Conservation (phyloP, 1,140 invertebrate species). For the Caenorhabditis latens region DNA sequence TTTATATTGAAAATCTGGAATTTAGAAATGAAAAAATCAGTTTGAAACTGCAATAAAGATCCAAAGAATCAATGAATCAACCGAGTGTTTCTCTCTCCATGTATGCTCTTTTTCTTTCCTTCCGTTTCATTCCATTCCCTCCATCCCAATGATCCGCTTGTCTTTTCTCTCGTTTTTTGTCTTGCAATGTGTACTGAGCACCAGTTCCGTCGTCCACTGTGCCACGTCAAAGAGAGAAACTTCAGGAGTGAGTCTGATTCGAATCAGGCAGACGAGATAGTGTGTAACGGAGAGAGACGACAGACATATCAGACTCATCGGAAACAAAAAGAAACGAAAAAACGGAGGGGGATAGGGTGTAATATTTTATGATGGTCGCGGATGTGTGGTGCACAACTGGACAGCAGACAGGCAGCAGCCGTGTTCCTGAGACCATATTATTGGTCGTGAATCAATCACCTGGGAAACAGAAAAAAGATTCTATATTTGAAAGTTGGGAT, state of each 20-base stretch:
- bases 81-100: neutral
- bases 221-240: slow-evolving; percentile 22
- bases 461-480: neutral
- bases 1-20: no score
- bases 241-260: neutral
- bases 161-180: neutral
- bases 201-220: slow-evolving; percentile 10
- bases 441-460: slow-evolving; percentile 14
- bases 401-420: neutral
- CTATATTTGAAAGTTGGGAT: neutral
- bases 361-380: slow-evolving; percentile 36
- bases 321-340: neutral
- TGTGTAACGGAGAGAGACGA: neutral
- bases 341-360: slow-evolving; percentile 7
- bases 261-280: neutral
- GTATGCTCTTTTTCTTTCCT: neutral
- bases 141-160: slow-evolving; percentile 4
- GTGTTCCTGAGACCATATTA: neutral
- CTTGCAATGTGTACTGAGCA: slow-evolving; percentile 49
- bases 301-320: neutral
- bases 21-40: no score
- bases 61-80: slow-evolving; percentile 23
- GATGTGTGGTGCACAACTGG: neutral
- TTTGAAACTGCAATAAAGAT: neutral
- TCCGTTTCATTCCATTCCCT: neutral